Evolutionary conservation across 2,797 vertebrate species (phyloP), one percentile per base, ranked within the genome.

Genomic region (Mareca penelope): DNA sequence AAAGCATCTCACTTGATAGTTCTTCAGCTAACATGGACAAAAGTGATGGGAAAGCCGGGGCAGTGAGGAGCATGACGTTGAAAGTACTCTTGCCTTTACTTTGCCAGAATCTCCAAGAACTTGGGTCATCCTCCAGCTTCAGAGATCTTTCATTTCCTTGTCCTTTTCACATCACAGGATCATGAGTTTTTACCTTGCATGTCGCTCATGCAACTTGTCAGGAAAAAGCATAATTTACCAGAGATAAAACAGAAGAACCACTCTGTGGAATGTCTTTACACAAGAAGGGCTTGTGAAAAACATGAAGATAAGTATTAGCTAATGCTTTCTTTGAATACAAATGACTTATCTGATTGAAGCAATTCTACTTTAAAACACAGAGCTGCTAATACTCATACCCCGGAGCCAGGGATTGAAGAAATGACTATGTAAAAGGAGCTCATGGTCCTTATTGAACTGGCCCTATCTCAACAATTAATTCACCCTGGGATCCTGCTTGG

Each of bases 31-130:
- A 14, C 8, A 0, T 2, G n/a, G 29, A 26, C 59, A 59, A 52
- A 57, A 63, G 18, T 1, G 10, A 21, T 33, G 57, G 65, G 67
- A 60, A 42, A 79, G 42, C 14, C 39, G 28, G 16, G 37, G 17
- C 35, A 68, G 4, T 0, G 2, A 23, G 16, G 24, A 18, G 9
- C 7, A 15, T 64, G 75, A 6, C 3, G 1, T 4, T 12, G 37
- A 33, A 60, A 82, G 12, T 15, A 15, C 4, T 40, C 26, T 75
- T 16, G 19, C 10, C 48, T 50, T 44, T 67, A 56, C 21, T 22
- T 17, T 12, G 15, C 56, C 24, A 80, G 15, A 28, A 29, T 31
- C 39, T 59, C 29, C 1, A 1, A 77, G 50, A 72, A 28, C 18
- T 55, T 37, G 11, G 55, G 16, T 17, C 57, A 46, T 37, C 22